Percentiles rank a stretch among this genome's conserved stretches.
phyloP scores from a whole-genome alignment of 2,797 vertebrate genomes.

The Gastrophryne carolinensis region DNA sequence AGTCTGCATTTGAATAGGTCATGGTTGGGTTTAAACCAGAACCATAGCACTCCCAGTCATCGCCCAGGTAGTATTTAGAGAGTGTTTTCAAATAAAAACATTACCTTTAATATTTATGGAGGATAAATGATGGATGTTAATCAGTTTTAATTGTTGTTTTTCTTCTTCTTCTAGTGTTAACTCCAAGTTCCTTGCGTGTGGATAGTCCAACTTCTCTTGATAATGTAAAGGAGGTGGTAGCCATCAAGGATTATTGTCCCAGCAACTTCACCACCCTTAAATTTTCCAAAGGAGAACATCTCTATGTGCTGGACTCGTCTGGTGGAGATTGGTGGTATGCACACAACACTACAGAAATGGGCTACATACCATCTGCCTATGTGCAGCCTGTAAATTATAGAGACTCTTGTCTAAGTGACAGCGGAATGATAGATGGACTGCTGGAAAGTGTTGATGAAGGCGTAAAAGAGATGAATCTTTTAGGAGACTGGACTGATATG shows the following conservation, averaged over 20 bases:
- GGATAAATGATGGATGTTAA: neutral
- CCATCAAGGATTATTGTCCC: constrained; percentile 93
- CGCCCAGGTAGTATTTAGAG: no score
- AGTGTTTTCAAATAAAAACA: no score
- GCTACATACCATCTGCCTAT: constrained; percentile 92
- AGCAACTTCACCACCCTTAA: constrained; percentile 93
- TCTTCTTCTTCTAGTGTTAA: constrained; percentile 82
- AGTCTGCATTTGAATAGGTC: no score
- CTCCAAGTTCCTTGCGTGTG: constrained; percentile 89
- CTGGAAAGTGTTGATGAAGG: constrained; percentile 83
- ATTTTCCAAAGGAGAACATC: constrained; percentile 92
- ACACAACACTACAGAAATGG: constrained; percentile 96
- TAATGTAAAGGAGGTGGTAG: constrained; percentile 88
- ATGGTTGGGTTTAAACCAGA: no score
- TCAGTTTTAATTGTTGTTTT: constrained; percentile 10
- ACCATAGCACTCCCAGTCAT: no score
- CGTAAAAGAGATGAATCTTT: constrained; percentile 80
- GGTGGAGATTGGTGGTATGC: constrained; percentile 98
- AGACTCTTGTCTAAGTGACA: constrained; percentile 88
- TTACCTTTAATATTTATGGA: neutral
- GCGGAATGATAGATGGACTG: constrained; percentile 87
- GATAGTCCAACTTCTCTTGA: constrained; percentile 81
- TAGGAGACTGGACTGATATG: constrained; percentile 79
- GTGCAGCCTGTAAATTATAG: constrained; percentile 85
- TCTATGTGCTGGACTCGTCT: constrained; percentile 90